phyloP scores from a whole-genome alignment of 2,797 vertebrate genomes.

The Xenopus petersii region DNA sequence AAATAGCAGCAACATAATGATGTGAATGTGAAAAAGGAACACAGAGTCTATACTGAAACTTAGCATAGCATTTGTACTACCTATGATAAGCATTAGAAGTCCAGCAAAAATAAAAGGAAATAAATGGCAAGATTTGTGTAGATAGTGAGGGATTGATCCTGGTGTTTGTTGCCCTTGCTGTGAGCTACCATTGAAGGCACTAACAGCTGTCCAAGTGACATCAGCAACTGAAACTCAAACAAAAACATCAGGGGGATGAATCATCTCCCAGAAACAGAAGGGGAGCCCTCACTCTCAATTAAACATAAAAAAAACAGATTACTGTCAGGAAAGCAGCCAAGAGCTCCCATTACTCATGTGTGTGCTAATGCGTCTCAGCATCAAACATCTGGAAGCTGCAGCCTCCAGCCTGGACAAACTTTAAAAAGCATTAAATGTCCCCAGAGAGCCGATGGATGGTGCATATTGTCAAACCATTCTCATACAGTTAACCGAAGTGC shows the following conservation, averaged over 20 bases:
- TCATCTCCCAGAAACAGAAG: constrained; percentile 7
- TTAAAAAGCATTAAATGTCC: constrained; percentile 33
- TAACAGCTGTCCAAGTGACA: constrained; percentile 23
- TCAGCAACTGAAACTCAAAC: constrained; percentile 15
- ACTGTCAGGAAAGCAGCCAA: constrained; percentile 21
- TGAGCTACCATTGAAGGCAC: background rate
- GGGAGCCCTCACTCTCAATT: background rate
- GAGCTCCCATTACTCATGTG: background rate
- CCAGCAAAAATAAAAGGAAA: too few species aligned
- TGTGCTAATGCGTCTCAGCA: constrained; percentile 24
- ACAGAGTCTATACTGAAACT: too few species aligned
- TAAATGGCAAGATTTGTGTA: too few species aligned
- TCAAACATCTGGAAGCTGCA: constrained; percentile 37
- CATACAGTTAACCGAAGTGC: constrained; percentile 17
- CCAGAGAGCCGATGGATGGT: constrained; percentile 1
- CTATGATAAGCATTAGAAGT: too few species aligned
- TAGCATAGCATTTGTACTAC: too few species aligned
- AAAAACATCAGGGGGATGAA: constrained; percentile 26
- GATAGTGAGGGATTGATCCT: too few species aligned
- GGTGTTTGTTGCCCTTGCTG: too few species aligned
- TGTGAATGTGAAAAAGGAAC: too few species aligned
- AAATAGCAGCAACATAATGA: too few species aligned
- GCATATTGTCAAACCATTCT: constrained; percentile 17
- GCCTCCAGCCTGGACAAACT: constrained; percentile 21
- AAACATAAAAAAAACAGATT: background rate